Conservation (phyloP, 2,797 vertebrate genomes). For the Tinamus major region DNA sequence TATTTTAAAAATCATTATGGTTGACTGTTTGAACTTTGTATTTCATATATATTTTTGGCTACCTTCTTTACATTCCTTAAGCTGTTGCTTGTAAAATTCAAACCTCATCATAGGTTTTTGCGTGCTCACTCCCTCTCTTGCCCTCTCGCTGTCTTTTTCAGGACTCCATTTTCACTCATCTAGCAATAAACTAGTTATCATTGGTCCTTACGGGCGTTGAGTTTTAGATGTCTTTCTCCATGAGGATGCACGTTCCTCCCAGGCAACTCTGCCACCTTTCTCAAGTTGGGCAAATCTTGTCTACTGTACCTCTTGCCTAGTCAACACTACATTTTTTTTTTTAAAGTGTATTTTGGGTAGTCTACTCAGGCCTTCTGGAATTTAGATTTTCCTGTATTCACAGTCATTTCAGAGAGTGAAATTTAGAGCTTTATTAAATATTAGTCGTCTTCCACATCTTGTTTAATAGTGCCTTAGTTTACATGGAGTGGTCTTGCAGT, state of each 20-base stretch:
- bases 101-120: neutral
- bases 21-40: neutral
- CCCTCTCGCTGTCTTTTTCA: neutral
- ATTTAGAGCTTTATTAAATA: neutral
- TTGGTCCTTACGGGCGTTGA: neutral
- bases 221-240: constrained; percentile 47
- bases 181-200: constrained; percentile 37
- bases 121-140: neutral
- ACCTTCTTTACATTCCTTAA: constrained; percentile 15
- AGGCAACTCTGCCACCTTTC: constrained; percentile 32
- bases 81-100: constrained; percentile 50
- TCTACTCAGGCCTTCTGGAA: neutral
- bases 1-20: constrained; percentile 24
- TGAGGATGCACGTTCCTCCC: neutral
- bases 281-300: constrained; percentile 8
- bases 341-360: constrained; percentile 40
- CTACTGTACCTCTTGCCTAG: neutral
- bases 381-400: constrained; percentile 9
- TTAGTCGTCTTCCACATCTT: neutral
- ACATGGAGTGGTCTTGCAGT: neutral
- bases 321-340: constrained; percentile 7
- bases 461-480: neutral
- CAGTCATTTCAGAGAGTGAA: neutral
- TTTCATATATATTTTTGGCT: constrained; percentile 19
- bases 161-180: constrained; percentile 59